These are phyloP conservation scores for Dicrostonyx torquatus DNA, from an alignment of 2,797 vertebrate species.

Conservation along the genomic window DNA sequence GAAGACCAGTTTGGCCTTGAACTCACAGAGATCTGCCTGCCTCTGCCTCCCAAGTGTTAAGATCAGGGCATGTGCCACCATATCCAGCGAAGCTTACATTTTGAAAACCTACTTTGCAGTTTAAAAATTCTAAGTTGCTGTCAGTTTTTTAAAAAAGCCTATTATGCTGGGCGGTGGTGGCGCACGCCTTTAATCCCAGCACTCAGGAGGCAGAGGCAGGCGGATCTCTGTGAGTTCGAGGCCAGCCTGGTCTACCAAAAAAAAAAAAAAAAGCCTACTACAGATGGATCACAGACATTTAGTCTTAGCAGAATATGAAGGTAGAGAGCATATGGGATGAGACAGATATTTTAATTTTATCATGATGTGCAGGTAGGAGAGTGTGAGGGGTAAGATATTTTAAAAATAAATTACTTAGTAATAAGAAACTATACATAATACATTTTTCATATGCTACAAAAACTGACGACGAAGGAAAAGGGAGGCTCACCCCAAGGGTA, in stretches of 20 bases:
- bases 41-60: not conserved
- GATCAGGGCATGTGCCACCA: not conserved
- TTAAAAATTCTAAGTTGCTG: slow-evolving; percentile 42
- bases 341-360: slow-evolving; percentile 39
- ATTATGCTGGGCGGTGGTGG: not conserved
- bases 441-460: slow-evolving; percentile 53
- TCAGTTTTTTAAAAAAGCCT: slow-evolving; percentile 50
- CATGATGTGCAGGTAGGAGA: not conserved
- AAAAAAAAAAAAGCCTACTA: slow-evolving; percentile 37
- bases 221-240: no score
- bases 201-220: no score
- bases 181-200: no score
- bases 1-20: not conserved
- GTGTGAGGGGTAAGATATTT: not conserved
- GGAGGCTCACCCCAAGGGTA: not conserved
- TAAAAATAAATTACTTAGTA: slow-evolving; percentile 67
- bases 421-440: slow-evolving; percentile 46
- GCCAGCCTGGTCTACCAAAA: no score
- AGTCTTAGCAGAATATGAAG: slow-evolving; percentile 26
- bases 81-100: not conserved
- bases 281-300: slow-evolving; percentile 1
- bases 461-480: slow-evolving; percentile 35
- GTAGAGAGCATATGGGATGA: not conserved
- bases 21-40: not conserved
- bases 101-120: slow-evolving; percentile 47